These are phyloP conservation scores for Carassius gibelio DNA, from an alignment of 2,113 vertebrate species.

Conservation along the genomic window DNA sequence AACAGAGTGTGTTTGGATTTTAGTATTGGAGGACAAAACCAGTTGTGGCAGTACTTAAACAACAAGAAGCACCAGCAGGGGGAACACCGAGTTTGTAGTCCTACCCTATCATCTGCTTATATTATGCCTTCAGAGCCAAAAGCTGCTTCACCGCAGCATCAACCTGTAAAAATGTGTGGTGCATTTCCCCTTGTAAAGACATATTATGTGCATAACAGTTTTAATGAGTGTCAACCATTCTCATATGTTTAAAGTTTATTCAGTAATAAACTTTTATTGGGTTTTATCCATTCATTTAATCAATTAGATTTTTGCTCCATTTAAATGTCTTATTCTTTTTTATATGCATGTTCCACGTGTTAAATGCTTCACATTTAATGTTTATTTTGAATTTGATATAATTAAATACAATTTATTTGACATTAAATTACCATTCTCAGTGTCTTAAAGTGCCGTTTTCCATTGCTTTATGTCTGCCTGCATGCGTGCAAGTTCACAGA, in stretches of 20 bases:
- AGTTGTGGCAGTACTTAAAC: slow-evolving; percentile 48
- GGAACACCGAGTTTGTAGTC: slow-evolving; percentile 82
- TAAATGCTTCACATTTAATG: too few species aligned
- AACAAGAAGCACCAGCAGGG: slow-evolving; percentile 34
- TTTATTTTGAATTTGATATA: not conserved
- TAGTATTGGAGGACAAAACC: slow-evolving; percentile 53
- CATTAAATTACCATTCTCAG: too few species aligned
- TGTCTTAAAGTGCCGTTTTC: not conserved
- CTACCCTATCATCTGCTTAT: slow-evolving; percentile 81
- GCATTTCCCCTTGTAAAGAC: too few species aligned
- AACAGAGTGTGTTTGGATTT: slow-evolving; percentile 37
- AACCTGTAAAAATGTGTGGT: slow-evolving; percentile 50
- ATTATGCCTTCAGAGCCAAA: slow-evolving; percentile 81
- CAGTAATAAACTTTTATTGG: too few species aligned
- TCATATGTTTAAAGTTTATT: too few species aligned
- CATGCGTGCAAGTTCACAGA: not conserved
- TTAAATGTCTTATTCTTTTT: not conserved
- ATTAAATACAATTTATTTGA: not conserved
- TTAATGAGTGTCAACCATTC: too few species aligned
- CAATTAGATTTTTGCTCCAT: not conserved
- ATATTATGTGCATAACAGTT: too few species aligned
- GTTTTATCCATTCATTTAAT: too few species aligned
- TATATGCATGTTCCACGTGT: not conserved
- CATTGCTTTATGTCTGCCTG: not conserved
- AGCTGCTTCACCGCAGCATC: slow-evolving; percentile 82